Evolutionary conservation across 2,888 invertebrate genomes (phyloP), one percentile per base, ranked within the genome.

Genomic region (Chymomyza procnemis): DNA sequence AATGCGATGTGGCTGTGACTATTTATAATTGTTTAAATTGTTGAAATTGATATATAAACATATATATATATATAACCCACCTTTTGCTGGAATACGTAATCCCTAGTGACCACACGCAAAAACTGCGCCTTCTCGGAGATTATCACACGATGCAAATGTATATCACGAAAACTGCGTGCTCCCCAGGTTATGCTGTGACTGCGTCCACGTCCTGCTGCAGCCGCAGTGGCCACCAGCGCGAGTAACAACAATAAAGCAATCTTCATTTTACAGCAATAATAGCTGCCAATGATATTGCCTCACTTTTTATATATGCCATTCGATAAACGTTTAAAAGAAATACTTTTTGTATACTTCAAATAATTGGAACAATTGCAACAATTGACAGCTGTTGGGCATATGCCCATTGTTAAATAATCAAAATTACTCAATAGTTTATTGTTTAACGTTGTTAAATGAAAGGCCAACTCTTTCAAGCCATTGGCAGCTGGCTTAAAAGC

Each of bases 151-250:
- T 74, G 64, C 26, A 88, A 19, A 57, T 75, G 85, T 26, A 50
- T 61, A 52, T 87, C 87, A 57, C 69, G 64, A 21, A 70, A 76
- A 19, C 50, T 16, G 4, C 88, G 79, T 4, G 66, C 61, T 12
- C 88, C 88, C 83, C 84, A 85, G 3, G 76, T 76, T 0, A 87
- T 56, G 60, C 80, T 78, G 34, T 88, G 81, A 46, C 78, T 86
- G 1, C 48, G 57, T 16, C 79, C 77, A 2, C 18, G 50, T 5
- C 70, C 80, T 1, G 63, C 54, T 0, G 52, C 70, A 12, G 62
- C 26, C 3, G 65, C n/a, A 2, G 30, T 1, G 57, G 18, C 54
- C 18, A 63, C 47, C 4, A 54, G 8, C 2, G 70, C 3, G 12
- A 41, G 12, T 12, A 41, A 12, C 34, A 41, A 5, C 5, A 76